Base-by-base conservation (phyloP, 2,113 vertebrate genomes). In the Plotosus lineatus region DNA sequence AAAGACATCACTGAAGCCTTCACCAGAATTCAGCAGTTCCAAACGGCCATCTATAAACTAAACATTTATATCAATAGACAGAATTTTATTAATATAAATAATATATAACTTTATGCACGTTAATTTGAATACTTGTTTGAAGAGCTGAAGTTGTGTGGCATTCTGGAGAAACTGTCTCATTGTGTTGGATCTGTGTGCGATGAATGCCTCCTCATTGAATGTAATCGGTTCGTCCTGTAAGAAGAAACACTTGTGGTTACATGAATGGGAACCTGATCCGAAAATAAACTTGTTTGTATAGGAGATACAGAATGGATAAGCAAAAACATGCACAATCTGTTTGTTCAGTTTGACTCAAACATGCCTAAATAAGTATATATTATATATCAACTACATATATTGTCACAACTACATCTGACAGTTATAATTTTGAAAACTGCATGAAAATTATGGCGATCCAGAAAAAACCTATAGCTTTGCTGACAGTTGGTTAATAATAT, bases 21-120 rank as follows among this genome's bases (percentile, higher is more conserved):
- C 94, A 0, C 98, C 98, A 0, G 95, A 93, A 88, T 99, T 99
- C 69, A 99, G 90, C 78, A 97, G 91, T 87, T 99, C 97, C 85
- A 99, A 90, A 14, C 98, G 95, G 0, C 96, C 97, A 38, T 99
- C 98, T 77, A 99, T 99, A 85, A 99, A 99, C 98, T 99, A 80
- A 26, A 86, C 12, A 72, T 46, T 77, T 80, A 85, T 10, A 36
- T 51, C 8, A 36, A 33, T 11, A 26, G 15, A 80, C 2, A 84
- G 1, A 77, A 21, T 40, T 69, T 19, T n/a, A 19, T 23, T 23
- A 51, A 65, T 60, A 23, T n/a, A 5, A 26, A 63, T 23, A 68
- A 5, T 19, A 69, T 21, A 44, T 23, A 65, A 15, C 8, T 56
- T 14, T 78, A 40, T 74, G 63, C 23, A 66, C 46, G 61, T 83